phyloP scores from a whole-genome alignment of 1,140 invertebrate species.

The Heliconius nattereri region DNA sequence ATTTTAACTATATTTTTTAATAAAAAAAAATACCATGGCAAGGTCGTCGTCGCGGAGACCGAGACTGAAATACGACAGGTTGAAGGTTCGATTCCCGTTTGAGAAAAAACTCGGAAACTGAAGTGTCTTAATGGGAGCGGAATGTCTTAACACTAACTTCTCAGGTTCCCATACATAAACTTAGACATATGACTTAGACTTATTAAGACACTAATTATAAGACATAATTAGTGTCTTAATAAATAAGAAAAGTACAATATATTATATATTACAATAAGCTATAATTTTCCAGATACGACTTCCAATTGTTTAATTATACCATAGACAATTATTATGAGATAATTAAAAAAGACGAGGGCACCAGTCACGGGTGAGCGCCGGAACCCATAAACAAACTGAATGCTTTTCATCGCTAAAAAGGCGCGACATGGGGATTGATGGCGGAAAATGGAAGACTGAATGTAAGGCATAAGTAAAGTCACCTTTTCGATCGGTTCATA shows the following conservation, averaged over 20 bases:
- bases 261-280: too few relatives aligned
- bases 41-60: too few relatives aligned
- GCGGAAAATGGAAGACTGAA: constrained; percentile 57
- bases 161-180: too few relatives aligned
- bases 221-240: background rate
- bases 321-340: constrained; percentile 87
- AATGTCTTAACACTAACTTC: too few relatives aligned
- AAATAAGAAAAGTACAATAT: too few relatives aligned
- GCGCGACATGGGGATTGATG: constrained; percentile 33
- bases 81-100: too few relatives aligned
- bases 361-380: constrained; percentile 59
- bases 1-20: background rate
- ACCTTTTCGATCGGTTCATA: constrained; percentile 47
- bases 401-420: constrained; percentile 36
- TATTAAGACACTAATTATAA: too few relatives aligned
- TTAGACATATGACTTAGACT: too few relatives aligned
- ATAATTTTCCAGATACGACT: constrained; percentile 87
- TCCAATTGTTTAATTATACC: constrained; percentile 91
- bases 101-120: too few relatives aligned
- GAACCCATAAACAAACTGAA: constrained; percentile 13
- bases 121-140: too few relatives aligned
- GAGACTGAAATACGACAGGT: too few relatives aligned
- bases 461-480: constrained; percentile 49
- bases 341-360: constrained; percentile 80
- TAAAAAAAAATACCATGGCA: too few relatives aligned